phyloP scores from a whole-genome alignment of 2,888 invertebrate species.

The Pimpla rufipes region DNA sequence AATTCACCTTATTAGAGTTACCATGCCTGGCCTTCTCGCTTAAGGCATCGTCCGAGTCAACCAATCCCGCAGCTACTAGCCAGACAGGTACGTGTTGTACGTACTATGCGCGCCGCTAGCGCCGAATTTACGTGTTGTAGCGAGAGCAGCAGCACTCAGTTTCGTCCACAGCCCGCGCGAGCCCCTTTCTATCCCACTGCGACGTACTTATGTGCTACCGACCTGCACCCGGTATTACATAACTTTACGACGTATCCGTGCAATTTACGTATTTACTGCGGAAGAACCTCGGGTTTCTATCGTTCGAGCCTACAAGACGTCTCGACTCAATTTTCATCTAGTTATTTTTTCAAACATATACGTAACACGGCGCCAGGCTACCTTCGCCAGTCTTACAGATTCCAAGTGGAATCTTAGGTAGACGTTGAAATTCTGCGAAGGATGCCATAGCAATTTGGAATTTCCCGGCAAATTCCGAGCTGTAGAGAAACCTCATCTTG shows the following conservation, averaged over 20 bases:
- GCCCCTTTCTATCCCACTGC: constrained; percentile 25
- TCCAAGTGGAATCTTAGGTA: neutral
- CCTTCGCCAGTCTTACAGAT: neutral
- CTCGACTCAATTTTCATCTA: neutral
- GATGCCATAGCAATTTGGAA: neutral
- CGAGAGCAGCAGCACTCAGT: constrained; percentile 51
- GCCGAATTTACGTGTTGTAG: constrained; percentile 56
- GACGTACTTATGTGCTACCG: constrained; percentile 1
- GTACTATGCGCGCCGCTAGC: constrained; percentile 20
- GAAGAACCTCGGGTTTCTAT: constrained; percentile 31
- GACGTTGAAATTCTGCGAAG: neutral
- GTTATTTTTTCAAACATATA: neutral
- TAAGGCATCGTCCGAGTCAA: constrained; percentile 69
- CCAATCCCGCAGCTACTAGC: constrained; percentile 63
- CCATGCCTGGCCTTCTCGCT: constrained; percentile 73
- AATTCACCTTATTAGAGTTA: constrained; percentile 83
- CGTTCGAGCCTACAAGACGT: constrained; percentile 12
- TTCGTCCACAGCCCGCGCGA: constrained; percentile 49
- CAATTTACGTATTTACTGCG: constrained; percentile 25
- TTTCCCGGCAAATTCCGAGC: neutral
- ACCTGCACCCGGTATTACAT: constrained; percentile 19
- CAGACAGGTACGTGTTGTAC: constrained; percentile 32
- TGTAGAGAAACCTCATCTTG: neutral
- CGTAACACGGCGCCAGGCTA: neutral
- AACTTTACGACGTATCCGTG: constrained; percentile 51